Conservation (phyloP, 2,113 vertebrate genomes). For the Amphiprion ocellaris region DNA sequence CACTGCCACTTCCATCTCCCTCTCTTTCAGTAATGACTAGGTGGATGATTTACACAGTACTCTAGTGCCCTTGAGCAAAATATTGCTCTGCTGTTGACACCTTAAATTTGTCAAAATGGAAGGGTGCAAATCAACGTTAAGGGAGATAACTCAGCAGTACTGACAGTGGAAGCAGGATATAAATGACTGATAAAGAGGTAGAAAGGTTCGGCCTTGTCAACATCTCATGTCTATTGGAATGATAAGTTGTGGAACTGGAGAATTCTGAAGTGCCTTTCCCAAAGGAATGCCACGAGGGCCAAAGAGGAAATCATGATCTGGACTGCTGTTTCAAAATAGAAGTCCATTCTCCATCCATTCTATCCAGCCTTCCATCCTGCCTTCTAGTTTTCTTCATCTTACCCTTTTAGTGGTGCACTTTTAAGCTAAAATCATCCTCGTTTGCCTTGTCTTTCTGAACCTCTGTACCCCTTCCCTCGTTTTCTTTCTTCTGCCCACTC, state of each 20-base stretch:
- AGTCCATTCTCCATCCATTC: background rate
- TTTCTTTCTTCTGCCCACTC: background rate
- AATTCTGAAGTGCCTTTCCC: constrained; percentile 39
- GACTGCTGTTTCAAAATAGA: background rate
- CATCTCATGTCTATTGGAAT: rapidly evolving
- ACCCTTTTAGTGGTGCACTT: too few species aligned
- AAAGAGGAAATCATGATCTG: constrained; percentile 7
- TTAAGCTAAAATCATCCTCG: too few species aligned
- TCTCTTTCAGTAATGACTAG: background rate
- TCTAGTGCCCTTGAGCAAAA: background rate
- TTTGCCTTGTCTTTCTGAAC: too few species aligned
- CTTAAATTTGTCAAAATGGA: constrained; percentile 13
- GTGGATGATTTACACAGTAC: background rate
- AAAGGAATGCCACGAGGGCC: background rate
- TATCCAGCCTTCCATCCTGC: background rate
- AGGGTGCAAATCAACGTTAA: background rate
- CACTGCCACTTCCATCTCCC: background rate
- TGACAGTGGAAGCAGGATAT: background rate
- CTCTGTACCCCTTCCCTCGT: too few species aligned
- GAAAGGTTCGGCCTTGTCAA: background rate
- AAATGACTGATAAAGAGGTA: constrained; percentile 12
- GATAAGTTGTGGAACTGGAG: background rate
- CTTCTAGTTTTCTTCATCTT: background rate
- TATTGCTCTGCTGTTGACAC: background rate
- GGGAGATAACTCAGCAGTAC: too few species aligned